Conservation (phyloP, 1,140 invertebrate genomes). For the Hycleus phaleratus region DNA sequence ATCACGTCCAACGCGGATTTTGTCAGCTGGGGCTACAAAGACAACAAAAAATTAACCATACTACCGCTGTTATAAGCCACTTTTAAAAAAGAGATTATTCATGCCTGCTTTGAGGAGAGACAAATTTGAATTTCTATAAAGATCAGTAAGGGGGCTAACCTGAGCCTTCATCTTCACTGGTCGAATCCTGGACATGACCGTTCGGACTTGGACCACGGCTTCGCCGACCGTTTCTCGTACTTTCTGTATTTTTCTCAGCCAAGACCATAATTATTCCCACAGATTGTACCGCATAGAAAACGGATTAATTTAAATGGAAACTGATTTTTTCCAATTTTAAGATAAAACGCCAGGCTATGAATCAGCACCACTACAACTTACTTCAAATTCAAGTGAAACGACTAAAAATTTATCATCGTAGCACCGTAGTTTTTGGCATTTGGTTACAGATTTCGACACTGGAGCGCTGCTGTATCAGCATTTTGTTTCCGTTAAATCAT, state of each 20-base stretch:
- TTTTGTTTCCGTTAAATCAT: too few species aligned
- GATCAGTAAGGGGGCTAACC: conserved; percentile 44
- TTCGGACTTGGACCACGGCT: conserved; percentile 84
- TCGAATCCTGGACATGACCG: conserved; percentile 68
- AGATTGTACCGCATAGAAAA: not conserved
- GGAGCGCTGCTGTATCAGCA: not conserved
- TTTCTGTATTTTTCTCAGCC: conserved; percentile 73
- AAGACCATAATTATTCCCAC: conserved; percentile 59
- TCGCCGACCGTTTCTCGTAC: conserved; percentile 73
- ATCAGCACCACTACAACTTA: conserved; percentile 14
- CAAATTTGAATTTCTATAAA: too few species aligned
- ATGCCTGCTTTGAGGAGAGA: too few species aligned
- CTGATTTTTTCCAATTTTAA: not conserved
- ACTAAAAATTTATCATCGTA: conserved; percentile 26
- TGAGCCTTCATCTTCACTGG: conserved; percentile 68
- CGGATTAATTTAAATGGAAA: not conserved
- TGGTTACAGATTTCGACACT: not conserved
- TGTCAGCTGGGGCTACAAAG: conserved; percentile 66
- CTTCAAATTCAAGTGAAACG: conserved; percentile 16
- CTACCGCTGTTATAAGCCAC: not conserved
- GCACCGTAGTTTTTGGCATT: conserved; percentile 26
- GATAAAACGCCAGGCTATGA: conserved; percentile 2
- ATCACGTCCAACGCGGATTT: conserved; percentile 88
- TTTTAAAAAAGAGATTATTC: too few species aligned
- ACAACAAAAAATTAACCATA: not conserved